A percentile compares a stretch with the other conserved stretches of the same genome.
phyloP scores from a whole-genome alignment of 2,113 vertebrate genomes.

The Alligator sinensis region DNA sequence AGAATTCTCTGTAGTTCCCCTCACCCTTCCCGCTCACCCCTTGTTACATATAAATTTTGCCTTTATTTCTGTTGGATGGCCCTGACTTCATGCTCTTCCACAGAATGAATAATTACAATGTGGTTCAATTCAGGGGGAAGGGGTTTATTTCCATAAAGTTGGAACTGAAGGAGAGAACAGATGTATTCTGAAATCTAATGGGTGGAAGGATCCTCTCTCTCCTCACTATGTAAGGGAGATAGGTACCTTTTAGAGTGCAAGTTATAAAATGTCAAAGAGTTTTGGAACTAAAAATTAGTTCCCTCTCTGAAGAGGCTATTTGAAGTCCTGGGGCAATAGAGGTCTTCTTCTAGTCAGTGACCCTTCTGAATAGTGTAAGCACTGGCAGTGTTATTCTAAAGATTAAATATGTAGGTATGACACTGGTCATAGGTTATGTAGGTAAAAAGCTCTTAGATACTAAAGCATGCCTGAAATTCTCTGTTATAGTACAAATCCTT shows the following conservation, averaged over 20 bases:
- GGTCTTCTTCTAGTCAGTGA: background rate
- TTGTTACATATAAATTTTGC: background rate
- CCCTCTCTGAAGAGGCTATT: slow-evolving; percentile 10
- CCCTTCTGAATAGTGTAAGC: background rate
- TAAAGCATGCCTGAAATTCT: background rate
- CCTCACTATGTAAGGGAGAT: slow-evolving; percentile 6
- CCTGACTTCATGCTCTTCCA: background rate
- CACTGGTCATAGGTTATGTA: background rate
- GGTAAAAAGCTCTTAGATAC: background rate
- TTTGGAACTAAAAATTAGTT: background rate
- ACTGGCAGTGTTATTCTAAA: background rate
- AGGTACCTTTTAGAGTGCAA: background rate
- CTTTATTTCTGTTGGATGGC: background rate
- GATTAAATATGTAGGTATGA: background rate
- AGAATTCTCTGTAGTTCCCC: background rate
- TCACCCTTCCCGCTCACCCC: background rate
- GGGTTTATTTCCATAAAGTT: background rate
- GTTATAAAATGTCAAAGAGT: background rate
- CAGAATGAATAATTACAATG: background rate
- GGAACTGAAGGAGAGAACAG: background rate
- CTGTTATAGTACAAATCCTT: background rate
- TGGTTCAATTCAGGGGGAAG: background rate
- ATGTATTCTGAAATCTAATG: background rate
- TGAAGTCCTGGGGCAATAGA: background rate
- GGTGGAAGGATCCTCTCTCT: background rate